These are phyloP conservation scores for Macquaria ambigua DNA, from an alignment of 2,113 vertebrate genomes.

Conservation along the genomic window DNA sequence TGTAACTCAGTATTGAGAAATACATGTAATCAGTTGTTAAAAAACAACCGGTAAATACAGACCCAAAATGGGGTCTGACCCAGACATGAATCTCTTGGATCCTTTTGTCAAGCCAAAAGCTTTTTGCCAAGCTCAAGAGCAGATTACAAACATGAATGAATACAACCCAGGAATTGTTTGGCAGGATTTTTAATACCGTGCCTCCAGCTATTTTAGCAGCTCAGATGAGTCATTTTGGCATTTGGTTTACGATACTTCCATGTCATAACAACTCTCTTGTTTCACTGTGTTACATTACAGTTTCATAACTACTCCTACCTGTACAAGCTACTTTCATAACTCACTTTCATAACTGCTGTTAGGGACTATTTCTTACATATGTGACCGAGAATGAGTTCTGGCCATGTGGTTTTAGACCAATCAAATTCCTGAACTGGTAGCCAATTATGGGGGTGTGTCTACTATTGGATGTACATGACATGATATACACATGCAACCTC, in stretches of 20 bases:
- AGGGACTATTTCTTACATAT: background rate
- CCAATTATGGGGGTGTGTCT: too few relatives aligned
- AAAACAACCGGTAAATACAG: background rate
- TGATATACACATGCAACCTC: background rate
- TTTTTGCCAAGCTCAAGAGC: background rate
- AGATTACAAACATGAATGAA: constrained; percentile 18
- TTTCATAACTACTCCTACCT: background rate
- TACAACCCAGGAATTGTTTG: constrained; percentile 8
- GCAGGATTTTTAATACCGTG: constrained; percentile 7
- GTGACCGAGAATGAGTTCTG: too few relatives aligned
- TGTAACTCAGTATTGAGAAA: background rate
- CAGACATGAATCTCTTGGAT: background rate
- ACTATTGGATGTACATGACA: too few relatives aligned
- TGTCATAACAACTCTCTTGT: constrained; percentile 13
- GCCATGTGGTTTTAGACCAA: too few relatives aligned
- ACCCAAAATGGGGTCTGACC: background rate
- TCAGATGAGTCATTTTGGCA: constrained; percentile 24
- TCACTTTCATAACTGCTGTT: background rate
- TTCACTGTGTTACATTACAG: constrained; percentile 5
- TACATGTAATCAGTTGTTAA: background rate
- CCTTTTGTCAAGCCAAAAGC: background rate
- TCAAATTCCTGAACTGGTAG: too few relatives aligned
- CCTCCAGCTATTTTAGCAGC: constrained; percentile 37
- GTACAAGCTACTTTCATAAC: background rate
- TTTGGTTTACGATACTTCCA: constrained; percentile 12